Conservation (phyloP, 2,888 invertebrate species). For the Vandiemenella viatica region DNA sequence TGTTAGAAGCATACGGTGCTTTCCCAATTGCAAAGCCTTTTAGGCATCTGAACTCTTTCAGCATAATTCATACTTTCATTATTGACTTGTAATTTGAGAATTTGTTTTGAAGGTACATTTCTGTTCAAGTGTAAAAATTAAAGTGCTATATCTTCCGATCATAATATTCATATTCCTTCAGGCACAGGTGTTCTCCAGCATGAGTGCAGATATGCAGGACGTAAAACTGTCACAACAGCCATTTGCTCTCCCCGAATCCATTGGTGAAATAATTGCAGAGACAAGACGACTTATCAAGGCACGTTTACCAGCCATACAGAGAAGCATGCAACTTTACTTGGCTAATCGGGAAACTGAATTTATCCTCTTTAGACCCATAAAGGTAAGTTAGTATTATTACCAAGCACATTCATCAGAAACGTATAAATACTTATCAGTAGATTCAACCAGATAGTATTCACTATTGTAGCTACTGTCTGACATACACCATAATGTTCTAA, state of each 20-base stretch:
- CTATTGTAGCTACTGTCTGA: no score
- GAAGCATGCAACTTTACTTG: conserved; percentile 86
- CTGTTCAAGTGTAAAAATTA: not conserved
- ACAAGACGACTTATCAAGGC: conserved; percentile 64
- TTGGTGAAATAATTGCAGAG: conserved; percentile 58
- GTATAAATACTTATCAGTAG: no score
- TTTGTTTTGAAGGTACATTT: not conserved
- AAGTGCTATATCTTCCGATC: not conserved
- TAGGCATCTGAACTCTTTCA: no score
- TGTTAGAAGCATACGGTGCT: no score
- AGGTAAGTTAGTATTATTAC: conserved; percentile 36
- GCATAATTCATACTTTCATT: no score
- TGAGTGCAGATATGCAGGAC: conserved; percentile 3
- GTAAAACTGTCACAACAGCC: conserved; percentile 9
- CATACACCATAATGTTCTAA: no score
- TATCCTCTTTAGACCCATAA: conserved; percentile 86
- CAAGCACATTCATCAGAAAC: no score
- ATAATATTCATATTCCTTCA: conserved; percentile 33
- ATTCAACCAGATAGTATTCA: no score
- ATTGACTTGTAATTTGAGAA: no score
- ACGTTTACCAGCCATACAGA: conserved; percentile 63
- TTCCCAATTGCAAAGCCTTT: no score
- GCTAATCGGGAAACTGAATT: conserved; percentile 95
- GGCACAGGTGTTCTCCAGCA: conserved; percentile 17
- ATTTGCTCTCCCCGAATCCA: conserved; percentile 39